These are phyloP conservation scores for Ptilonorhynchus violaceus DNA, from an alignment of 2,113 vertebrate genomes.

Conservation along the genomic window DNA sequence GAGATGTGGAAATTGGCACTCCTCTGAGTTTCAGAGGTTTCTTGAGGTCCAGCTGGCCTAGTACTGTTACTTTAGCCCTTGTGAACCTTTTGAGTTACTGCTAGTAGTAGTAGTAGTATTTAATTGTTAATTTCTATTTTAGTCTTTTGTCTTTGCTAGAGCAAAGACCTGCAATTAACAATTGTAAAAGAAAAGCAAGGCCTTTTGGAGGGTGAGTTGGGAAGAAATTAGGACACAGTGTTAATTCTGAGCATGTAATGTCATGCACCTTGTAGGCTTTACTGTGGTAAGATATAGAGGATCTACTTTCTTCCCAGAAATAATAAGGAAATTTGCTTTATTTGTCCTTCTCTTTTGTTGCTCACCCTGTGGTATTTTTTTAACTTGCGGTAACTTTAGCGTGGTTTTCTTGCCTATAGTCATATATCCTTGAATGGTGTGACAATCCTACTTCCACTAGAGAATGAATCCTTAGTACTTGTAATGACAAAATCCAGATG, in stretches of 20 bases:
- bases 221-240: background rate
- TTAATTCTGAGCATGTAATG: background rate
- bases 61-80: background rate
- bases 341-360: background rate
- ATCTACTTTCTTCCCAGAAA: background rate
- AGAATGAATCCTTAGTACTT: background rate
- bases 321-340: background rate
- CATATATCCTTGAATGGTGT: background rate
- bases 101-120: background rate
- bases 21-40: background rate
- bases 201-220: background rate
- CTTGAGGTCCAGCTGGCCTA: background rate
- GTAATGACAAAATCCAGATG: background rate
- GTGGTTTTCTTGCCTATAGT: background rate
- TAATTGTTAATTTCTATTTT: background rate
- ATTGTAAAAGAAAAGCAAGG: background rate
- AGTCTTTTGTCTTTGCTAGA: background rate
- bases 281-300: background rate
- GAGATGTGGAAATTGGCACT: background rate
- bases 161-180: background rate
- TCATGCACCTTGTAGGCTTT: background rate
- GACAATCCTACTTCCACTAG: background rate
- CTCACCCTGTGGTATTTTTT: fast-evolving
- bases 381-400: background rate
- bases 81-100: background rate